These are phyloP conservation scores for Lagocephalus sceleratus DNA, from an alignment of 2,797 vertebrate species.

Conservation along the genomic window DNA sequence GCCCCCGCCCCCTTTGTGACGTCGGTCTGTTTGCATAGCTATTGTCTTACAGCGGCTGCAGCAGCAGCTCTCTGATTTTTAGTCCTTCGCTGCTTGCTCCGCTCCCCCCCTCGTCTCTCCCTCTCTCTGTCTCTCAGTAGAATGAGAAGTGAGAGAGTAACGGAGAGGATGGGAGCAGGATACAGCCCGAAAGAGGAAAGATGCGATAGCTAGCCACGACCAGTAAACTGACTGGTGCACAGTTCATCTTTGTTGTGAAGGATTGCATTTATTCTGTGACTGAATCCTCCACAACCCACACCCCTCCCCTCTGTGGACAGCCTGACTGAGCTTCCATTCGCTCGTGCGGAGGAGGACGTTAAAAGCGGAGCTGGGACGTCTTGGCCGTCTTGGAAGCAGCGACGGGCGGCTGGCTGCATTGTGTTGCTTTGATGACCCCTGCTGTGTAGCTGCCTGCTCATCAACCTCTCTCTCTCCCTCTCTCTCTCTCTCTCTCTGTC, in stretches of 20 bases:
- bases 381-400: slow-evolving; percentile 77
- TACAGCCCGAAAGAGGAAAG: slow-evolving; percentile 40
- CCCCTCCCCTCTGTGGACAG: slow-evolving; percentile 1
- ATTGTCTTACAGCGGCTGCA: slow-evolving; percentile 84
- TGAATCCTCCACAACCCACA: slow-evolving; percentile 12
- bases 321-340: background rate
- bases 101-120: slow-evolving; percentile 2
- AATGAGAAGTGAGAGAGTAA: slow-evolving; percentile 66
- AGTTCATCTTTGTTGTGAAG: slow-evolving; percentile 21
- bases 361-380: slow-evolving; percentile 45
- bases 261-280: slow-evolving; percentile 20
- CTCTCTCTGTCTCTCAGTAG: slow-evolving; percentile 30
- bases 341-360: slow-evolving; percentile 24
- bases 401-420: slow-evolving; percentile 83
- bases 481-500: slow-evolving; percentile 58
- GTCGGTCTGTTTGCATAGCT: slow-evolving; percentile 87
- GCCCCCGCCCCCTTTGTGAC: slow-evolving; percentile 72
- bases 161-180: slow-evolving; percentile 55
- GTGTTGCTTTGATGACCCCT: slow-evolving; percentile 93
- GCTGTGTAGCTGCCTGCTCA: slow-evolving; percentile 91
- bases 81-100: slow-evolving; percentile 22
- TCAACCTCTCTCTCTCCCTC: slow-evolving; percentile 65
- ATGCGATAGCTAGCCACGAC: slow-evolving; percentile 57
- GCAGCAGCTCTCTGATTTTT: slow-evolving; percentile 71
- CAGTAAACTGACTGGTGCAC: slow-evolving; percentile 72